A percentile compares a stretch with the other conserved stretches of the same genome.
phyloP scores from a whole-genome alignment of 2,888 invertebrate genomes.

The Rhamphomyia laevipes region DNA sequence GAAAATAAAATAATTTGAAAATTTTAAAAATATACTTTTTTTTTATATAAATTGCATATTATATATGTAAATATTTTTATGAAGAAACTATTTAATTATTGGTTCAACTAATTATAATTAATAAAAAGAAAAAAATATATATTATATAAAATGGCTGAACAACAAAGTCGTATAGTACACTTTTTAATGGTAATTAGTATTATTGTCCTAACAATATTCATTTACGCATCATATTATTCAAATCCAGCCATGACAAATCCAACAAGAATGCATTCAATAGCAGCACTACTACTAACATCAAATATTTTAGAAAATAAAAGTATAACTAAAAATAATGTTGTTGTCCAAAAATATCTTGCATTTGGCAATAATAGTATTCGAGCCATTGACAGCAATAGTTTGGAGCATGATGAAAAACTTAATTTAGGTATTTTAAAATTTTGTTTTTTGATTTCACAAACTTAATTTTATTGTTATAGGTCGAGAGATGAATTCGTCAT shows the following conservation, averaged over 20 bases:
- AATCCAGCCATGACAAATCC: constrained; percentile 27
- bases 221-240: constrained; percentile 40
- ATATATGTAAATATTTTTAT: no score
- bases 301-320: neutral
- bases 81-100: no score
- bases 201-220: constrained; percentile 38
- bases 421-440: constrained; percentile 1
- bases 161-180: constrained; percentile 38
- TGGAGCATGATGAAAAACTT: constrained; percentile 13
- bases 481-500: neutral
- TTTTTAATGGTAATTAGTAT: constrained; percentile 37
- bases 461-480: neutral
- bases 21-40: no score
- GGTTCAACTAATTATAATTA: no score
- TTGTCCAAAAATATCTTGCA: neutral
- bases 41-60: no score
- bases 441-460: no score
- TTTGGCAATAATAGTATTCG: constrained; percentile 1
- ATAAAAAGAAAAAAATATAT: neutral
- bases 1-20: no score
- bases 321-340: constrained; percentile 1
- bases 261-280: constrained; percentile 22
- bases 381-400: constrained; percentile 11
- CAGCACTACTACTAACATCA: neutral
- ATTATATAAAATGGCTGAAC: constrained; percentile 17